A percentile compares a stretch with the other conserved stretches of the same genome.
phyloP scores from a whole-genome alignment of 2,113 vertebrate genomes.

The Gambusia affinis region DNA sequence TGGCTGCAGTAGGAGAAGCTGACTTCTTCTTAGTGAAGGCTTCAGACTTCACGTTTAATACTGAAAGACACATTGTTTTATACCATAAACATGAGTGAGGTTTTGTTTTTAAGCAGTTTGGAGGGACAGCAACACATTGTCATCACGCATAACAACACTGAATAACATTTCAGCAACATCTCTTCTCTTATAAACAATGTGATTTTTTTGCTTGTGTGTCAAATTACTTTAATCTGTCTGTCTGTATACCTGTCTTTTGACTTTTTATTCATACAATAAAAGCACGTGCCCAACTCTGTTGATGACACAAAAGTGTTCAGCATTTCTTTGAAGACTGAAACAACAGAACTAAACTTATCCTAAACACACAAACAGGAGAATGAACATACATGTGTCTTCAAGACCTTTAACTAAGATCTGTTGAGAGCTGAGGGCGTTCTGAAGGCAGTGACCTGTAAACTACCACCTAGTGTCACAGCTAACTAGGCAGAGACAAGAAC shows the following conservation, averaged over 20 bases:
- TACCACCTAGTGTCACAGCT: not conserved
- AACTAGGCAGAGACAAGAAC: slow-evolving; percentile 5
- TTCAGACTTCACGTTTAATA: not conserved
- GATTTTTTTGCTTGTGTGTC: not conserved
- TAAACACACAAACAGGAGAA: not conserved
- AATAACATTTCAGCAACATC: not conserved
- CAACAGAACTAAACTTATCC: not conserved
- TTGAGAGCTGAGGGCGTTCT: slow-evolving; percentile 14
- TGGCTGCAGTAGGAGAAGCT: slow-evolving; percentile 7
- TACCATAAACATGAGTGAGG: not conserved
- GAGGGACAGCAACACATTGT: not conserved
- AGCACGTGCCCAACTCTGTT: not conserved
- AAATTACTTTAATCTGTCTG: not conserved
- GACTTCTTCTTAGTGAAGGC: not conserved
- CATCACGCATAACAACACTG: slow-evolving; percentile 12
- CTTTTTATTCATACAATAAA: too few relatives aligned
- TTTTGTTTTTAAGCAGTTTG: not conserved
- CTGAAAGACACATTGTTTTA: slow-evolving; percentile 26
- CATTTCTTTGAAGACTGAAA: not conserved
- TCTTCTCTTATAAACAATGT: not conserved
- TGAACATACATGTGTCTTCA: not conserved
- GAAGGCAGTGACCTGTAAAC: slow-evolving; percentile 37
- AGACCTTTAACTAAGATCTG: slow-evolving; percentile 5
- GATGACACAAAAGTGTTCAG: not conserved
- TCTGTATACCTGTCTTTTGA: too few relatives aligned